These are phyloP conservation scores for Columba janthina DNA, from an alignment of 2,113 vertebrate genomes.

Conservation along the genomic window DNA sequence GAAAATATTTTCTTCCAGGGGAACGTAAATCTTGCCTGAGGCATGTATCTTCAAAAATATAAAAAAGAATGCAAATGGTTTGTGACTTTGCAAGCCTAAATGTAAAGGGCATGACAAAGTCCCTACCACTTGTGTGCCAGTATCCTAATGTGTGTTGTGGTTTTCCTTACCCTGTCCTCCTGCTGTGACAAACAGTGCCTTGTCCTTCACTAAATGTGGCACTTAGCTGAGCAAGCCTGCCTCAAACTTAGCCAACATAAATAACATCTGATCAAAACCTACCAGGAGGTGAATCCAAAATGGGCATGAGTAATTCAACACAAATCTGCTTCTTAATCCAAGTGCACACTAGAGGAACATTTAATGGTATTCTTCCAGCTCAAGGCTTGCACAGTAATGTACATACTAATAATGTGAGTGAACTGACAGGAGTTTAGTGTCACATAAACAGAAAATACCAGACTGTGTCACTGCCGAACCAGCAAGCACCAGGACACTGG, in stretches of 20 bases:
- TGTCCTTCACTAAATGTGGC: background rate
- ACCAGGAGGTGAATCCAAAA: conserved; percentile 10
- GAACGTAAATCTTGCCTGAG: background rate
- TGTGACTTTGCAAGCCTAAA: background rate
- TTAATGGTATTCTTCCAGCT: background rate
- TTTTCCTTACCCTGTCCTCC: background rate
- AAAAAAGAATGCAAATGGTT: background rate
- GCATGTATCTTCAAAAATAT: background rate
- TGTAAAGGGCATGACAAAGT: background rate
- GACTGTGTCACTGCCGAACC: background rate
- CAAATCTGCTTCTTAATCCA: background rate
- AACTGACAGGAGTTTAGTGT: accelerated
- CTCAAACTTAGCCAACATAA: background rate
- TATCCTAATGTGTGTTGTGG: background rate
- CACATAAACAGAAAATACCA: background rate
- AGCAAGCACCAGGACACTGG: background rate
- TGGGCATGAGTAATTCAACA: background rate
- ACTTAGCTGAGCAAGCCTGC: background rate
- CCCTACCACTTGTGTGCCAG: background rate
- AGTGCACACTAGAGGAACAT: background rate
- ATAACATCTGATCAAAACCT: conserved; percentile 14
- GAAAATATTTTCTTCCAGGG: background rate
- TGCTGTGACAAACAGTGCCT: background rate
- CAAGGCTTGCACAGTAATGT: background rate
- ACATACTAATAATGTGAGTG: background rate